phyloP scores from a whole-genome alignment of 2,797 vertebrate species.

The Pristis pectinata region DNA sequence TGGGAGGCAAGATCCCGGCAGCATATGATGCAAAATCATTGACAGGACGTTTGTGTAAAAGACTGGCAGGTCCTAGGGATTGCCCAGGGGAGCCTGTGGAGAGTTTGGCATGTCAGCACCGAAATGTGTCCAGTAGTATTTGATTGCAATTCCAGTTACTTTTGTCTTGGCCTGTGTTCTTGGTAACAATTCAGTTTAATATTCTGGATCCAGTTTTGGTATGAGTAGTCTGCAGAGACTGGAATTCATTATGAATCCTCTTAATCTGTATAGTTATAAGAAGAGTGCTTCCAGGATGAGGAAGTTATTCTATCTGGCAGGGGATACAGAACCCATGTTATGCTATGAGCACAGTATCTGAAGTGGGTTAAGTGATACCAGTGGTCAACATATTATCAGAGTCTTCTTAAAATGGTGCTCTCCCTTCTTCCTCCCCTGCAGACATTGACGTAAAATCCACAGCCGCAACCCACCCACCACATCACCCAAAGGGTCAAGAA shows the following conservation, averaged over 20 bases:
- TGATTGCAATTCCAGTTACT: background rate
- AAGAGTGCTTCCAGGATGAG: too few species aligned
- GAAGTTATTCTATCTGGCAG: background rate
- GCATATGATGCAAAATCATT: background rate
- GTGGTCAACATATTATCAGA: background rate
- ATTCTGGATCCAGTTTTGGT: background rate
- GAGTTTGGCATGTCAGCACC: background rate
- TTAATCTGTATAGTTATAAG: background rate
- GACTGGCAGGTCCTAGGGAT: background rate
- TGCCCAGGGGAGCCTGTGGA: background rate
- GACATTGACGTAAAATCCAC: too few species aligned
- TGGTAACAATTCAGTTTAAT: background rate
- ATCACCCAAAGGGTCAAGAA: background rate
- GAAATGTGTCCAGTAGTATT: background rate
- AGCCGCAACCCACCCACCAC: background rate
- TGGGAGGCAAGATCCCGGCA: background rate
- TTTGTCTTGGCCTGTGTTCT: background rate
- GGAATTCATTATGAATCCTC: background rate
- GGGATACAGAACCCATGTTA: background rate
- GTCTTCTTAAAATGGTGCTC: background rate
- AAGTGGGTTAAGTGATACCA: background rate
- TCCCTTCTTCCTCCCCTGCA: background rate
- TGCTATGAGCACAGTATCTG: background rate
- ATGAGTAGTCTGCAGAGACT: background rate
- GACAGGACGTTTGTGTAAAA: slow-evolving; percentile 21